A percentile compares a stretch with the other conserved stretches of the same genome.
Evolutionary conservation across 30 jellyfish, hydroid and myxozoan genomes (phyloP).

Genomic region (Hydractinia echinata): DNA sequence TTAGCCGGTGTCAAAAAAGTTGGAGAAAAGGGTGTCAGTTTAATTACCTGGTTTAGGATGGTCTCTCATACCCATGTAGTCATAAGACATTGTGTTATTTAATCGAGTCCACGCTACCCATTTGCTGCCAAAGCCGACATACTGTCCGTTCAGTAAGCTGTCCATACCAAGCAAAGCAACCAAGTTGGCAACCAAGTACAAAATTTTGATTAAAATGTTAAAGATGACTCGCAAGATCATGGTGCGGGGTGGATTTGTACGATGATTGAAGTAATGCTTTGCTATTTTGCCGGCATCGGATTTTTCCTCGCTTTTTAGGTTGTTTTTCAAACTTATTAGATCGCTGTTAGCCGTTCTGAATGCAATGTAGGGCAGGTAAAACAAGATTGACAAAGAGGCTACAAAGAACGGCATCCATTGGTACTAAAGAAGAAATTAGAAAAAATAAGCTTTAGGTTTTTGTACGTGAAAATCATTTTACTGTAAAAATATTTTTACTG

Average conservation of each 20-base stretch:
- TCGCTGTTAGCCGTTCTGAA: slow-evolving; percentile 38
- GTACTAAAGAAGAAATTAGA: slow-evolving; percentile 18
- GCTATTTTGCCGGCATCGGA: slow-evolving; percentile 38
- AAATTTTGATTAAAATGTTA: slow-evolving; percentile 21
- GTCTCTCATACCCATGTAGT: slow-evolving; percentile 47
- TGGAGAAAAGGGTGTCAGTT: neutral
- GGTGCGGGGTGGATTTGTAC: slow-evolving; percentile 26
- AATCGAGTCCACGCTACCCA: slow-evolving; percentile 38
- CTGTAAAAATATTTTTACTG: no score
- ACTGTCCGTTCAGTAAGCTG: slow-evolving; percentile 29
- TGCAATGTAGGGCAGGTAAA: slow-evolving; percentile 29
- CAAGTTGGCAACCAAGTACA: slow-evolving; percentile 34
- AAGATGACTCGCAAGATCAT: slow-evolving; percentile 9
- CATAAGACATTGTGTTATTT: slow-evolving; percentile 28
- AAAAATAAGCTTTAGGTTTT: neutral
- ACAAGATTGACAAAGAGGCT: slow-evolving; percentile 33
- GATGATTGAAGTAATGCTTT: slow-evolving; percentile 31
- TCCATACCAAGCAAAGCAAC: slow-evolving; percentile 33
- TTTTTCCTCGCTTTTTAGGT: slow-evolving; percentile 20
- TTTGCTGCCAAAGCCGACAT: slow-evolving; percentile 24
- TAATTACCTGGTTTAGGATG: slow-evolving; percentile 45
- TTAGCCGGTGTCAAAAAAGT: neutral
- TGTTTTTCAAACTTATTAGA: slow-evolving; percentile 19
- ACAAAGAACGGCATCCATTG: slow-evolving; percentile 45
- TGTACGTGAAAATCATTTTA: neutral